Percentiles rank a stretch among this genome's conserved stretches.
These are phyloP conservation scores for Halcyon malimbica DNA, from an alignment of 2,113 vertebrate genomes.

Conservation along the genomic window DNA sequence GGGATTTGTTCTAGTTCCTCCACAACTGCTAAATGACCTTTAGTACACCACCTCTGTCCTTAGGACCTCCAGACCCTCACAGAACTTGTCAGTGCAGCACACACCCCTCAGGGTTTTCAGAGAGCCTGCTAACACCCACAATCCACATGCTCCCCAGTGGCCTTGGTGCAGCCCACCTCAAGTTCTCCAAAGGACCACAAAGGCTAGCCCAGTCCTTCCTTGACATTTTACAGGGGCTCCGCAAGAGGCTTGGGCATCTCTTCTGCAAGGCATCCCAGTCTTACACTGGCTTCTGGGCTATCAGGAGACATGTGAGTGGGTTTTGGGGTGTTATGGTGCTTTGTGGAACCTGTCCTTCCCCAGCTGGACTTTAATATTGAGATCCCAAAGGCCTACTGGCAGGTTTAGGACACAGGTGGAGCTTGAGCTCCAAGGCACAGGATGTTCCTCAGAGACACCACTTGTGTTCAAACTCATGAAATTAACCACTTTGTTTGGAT, in stretches of 20 bases:
- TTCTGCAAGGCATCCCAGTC: accelerated
- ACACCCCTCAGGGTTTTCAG: not conserved
- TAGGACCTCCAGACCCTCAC: not conserved
- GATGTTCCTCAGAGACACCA: not conserved
- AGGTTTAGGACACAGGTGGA: not conserved
- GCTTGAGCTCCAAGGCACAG: not conserved
- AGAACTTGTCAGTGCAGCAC: not conserved
- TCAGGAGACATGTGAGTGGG: not conserved
- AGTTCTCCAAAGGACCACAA: not conserved
- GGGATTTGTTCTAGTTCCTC: not conserved
- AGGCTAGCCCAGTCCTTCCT: not conserved
- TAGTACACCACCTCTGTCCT: not conserved
- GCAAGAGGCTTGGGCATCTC: not conserved
- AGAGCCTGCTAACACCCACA: not conserved
- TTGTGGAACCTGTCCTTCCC: not conserved
- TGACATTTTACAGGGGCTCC: not conserved
- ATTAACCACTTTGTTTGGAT: not conserved
- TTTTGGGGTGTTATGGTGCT: not conserved
- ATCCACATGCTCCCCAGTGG: accelerated
- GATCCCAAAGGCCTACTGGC: not conserved
- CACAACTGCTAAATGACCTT: not conserved
- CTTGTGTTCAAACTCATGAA: not conserved
- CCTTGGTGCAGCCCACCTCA: not conserved
- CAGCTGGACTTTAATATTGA: not conserved
- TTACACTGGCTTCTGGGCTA: not conserved